Percentiles rank a stretch among this genome's conserved stretches.
phyloP scores from a whole-genome alignment of 2,113 vertebrate genomes.

The Hypomesus transpacificus region DNA sequence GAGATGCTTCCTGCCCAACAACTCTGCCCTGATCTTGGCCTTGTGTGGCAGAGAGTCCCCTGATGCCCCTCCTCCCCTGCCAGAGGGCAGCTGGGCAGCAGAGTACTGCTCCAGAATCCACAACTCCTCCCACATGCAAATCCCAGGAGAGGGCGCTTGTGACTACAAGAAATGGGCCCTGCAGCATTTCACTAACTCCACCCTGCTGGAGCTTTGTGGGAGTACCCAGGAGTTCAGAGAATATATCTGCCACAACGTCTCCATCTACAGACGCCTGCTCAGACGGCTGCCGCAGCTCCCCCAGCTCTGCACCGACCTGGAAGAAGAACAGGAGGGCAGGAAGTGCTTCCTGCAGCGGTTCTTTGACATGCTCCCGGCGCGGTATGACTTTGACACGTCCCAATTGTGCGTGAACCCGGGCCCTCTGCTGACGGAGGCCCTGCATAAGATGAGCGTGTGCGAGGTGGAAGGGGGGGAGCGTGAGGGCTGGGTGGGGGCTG shows the following conservation, averaged over 20 bases:
- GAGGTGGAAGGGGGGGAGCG: conserved; percentile 69
- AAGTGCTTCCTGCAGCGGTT: conserved; percentile 80
- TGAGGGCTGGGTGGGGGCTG: conserved; percentile 65
- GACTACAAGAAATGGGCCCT: conserved; percentile 60
- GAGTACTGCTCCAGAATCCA: conserved; percentile 70
- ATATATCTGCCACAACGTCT: conserved; percentile 73
- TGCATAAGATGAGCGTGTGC: conserved; percentile 74
- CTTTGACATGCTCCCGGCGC: conserved; percentile 76
- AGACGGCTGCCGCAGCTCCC: conserved; percentile 58
- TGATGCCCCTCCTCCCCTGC: conserved; percentile 48
- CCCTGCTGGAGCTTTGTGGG: conserved; percentile 64
- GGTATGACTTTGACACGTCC: conserved; percentile 69
- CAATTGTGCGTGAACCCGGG: conserved; percentile 76
- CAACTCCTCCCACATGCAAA: conserved; percentile 44
- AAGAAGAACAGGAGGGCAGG: conserved; percentile 46
- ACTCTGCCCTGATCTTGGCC: conserved; percentile 62
- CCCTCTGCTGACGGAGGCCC: conserved; percentile 71
- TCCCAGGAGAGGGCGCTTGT: conserved; percentile 54
- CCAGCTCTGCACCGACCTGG: conserved; percentile 63
- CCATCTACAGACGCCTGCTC: conserved; percentile 66
- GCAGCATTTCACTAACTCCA: conserved; percentile 55
- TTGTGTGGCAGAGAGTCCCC: conserved; percentile 63
- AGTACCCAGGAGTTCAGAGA: conserved; percentile 67
- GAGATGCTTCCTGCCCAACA: conserved; percentile 80
- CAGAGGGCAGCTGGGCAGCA: conserved; percentile 70